Evolutionary conservation across 2,888 invertebrate species (phyloP), one percentile per base, ranked within the genome.

Genomic region (Lithophane semibrunnea): DNA sequence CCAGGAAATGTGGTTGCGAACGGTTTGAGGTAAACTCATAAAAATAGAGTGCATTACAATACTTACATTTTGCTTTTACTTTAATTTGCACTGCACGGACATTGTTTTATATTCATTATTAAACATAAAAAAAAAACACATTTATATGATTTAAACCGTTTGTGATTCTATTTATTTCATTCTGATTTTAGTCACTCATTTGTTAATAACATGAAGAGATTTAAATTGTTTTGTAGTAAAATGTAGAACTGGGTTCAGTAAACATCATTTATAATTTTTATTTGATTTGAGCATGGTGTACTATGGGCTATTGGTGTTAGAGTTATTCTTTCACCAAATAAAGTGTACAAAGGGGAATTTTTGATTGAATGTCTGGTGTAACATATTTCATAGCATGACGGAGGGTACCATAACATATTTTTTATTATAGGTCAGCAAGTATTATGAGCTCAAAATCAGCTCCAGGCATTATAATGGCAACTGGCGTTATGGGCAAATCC

Each of bases 381-480:
- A n/a, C 37, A 72, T 44, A 60, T 68, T 64, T 42, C 2, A 42
- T 58, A 44, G 47, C 56, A 78, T 73, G 64, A 49, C 65, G 18
- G 61, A 56, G 66, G 65, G 24, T 80, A 64, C 67, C 67, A 70
- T 76, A 58, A 73, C 9, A 70, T 73, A 60, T 82, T 77, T 75
- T 86, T 67, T 83, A 66, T 92, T 91, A 67, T 88, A 97, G 98
- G 90, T 97, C 98, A 0, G 97, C 98, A 0, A 98, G 98, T 47
- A 98, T 99, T 82, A 97, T 99, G 96, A 98, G 98, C 47, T 98
- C 98, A 12, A 98, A 98, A 91, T 98, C 99, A 0, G 99, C 99
- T 0, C 98, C 99, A 1, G 99, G 99, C 1, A 97, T 99, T 42
- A 98, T 99, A 84, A 97, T 99, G 96, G 99, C 98, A 0, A 90